phyloP scores from a whole-genome alignment of 1,140 invertebrate genomes.

The Pantala flavescens region DNA sequence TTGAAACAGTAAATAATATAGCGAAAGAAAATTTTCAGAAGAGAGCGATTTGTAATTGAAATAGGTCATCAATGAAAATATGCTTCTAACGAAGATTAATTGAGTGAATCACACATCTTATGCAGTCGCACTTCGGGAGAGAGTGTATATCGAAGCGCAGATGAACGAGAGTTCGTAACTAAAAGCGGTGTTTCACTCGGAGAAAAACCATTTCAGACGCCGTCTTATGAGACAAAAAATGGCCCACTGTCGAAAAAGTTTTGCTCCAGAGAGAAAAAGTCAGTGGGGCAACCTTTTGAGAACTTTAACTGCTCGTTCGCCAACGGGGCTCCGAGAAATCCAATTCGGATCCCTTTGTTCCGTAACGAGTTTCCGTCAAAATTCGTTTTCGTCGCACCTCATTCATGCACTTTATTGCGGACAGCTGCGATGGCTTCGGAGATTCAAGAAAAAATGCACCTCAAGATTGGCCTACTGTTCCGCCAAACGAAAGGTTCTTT shows the following conservation, averaged over 20 bases:
- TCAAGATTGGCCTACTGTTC: too few relatives aligned
- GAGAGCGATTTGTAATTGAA: too few relatives aligned
- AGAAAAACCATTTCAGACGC: neutral
- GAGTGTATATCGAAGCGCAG: neutral
- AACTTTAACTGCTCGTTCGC: neutral
- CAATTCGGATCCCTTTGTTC: neutral
- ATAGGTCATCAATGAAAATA: too few relatives aligned
- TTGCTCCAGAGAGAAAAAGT: constrained; percentile 1
- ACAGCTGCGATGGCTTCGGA: neutral
- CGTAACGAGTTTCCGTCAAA: neutral
- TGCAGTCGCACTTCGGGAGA: neutral
- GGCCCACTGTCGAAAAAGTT: neutral
- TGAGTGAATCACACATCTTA: neutral
- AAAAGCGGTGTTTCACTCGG: neutral
- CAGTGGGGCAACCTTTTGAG: neutral
- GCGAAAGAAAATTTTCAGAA: too few relatives aligned
- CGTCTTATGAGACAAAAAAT: neutral
- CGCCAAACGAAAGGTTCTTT: too few relatives aligned
- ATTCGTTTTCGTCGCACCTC: neutral
- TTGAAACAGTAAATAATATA: too few relatives aligned
- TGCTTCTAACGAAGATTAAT: too few relatives aligned
- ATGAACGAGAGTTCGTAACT: neutral
- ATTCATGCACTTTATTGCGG: neutral
- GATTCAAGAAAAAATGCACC: too few relatives aligned
- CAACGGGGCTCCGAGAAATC: neutral